Evolutionary conservation across 2,113 vertebrate genomes (phyloP).

Genomic region (Lontra canadensis): DNA sequence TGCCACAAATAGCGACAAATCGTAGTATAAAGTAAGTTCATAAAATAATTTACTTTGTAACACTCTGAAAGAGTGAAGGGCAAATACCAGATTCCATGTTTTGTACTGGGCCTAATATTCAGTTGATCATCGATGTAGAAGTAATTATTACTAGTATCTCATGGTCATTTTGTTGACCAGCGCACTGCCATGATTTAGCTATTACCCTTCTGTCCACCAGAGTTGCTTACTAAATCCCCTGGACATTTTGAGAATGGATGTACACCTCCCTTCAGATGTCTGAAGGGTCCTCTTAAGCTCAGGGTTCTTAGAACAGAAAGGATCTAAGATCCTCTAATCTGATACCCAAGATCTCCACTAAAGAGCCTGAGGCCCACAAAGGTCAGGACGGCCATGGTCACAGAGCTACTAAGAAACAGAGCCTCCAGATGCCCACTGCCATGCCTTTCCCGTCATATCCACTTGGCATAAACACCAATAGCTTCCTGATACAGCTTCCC

Average conservation of each 20-base stretch:
- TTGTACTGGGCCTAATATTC: accelerated
- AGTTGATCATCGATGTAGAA: neutral
- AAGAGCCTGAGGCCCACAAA: neutral
- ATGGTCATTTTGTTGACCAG: neutral
- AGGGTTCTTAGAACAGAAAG: neutral
- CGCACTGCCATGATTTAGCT: neutral
- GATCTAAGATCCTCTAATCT: neutral
- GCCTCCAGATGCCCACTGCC: neutral
- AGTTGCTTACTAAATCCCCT: neutral
- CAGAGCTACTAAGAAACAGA: neutral
- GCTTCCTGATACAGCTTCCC: neutral
- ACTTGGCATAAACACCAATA: neutral
- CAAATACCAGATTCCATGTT: neutral
- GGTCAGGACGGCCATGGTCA: neutral
- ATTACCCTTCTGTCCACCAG: neutral
- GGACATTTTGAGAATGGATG: neutral
- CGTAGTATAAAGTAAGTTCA: neutral
- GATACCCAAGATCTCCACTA: neutral
- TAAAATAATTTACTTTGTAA: neutral
- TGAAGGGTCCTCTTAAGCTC: neutral
- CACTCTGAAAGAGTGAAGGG: neutral
- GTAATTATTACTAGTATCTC: neutral
- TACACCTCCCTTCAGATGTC: neutral
- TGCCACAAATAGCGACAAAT: neutral
- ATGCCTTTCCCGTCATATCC: neutral